Conservation (phyloP, 2,797 vertebrate genomes). For the Hephaestus fuliginosus region DNA sequence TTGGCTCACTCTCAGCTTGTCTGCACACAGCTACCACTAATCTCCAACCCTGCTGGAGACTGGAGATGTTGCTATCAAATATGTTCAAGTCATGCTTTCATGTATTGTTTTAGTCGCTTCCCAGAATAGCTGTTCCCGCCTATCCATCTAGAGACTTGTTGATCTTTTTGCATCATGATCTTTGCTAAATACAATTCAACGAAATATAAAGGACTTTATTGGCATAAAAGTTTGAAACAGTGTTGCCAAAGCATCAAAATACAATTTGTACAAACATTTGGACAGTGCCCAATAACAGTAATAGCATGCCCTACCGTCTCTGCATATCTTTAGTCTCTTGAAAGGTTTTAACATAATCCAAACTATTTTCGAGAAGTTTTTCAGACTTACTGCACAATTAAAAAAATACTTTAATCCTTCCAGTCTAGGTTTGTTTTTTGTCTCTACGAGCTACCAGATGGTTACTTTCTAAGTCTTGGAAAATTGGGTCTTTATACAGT, state of each 20-base stretch:
- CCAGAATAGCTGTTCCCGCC: background rate
- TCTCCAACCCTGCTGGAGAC: conserved; percentile 22
- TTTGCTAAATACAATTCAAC: background rate
- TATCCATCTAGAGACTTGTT: background rate
- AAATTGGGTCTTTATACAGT: background rate
- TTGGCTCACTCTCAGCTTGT: conserved; percentile 16
- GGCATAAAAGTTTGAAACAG: no score
- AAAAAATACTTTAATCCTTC: background rate
- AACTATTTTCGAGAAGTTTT: background rate
- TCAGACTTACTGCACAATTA: background rate
- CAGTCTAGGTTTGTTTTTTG: background rate
- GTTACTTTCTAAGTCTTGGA: background rate
- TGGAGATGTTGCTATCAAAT: conserved; percentile 14
- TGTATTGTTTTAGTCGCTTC: background rate
- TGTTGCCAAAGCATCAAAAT: no score
- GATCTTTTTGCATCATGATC: background rate
- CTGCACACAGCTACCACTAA: conserved; percentile 20
- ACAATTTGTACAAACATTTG: no score
- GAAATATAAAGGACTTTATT: no score
- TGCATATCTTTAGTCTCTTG: background rate
- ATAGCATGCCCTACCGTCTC: background rate
- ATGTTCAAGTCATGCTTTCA: conserved; percentile 12
- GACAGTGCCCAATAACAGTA: no score
- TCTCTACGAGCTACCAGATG: background rate
- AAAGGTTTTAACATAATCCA: background rate